Evolutionary conservation across 1,140 invertebrate species (phyloP).

Genomic region (Aphis gossypii): DNA sequence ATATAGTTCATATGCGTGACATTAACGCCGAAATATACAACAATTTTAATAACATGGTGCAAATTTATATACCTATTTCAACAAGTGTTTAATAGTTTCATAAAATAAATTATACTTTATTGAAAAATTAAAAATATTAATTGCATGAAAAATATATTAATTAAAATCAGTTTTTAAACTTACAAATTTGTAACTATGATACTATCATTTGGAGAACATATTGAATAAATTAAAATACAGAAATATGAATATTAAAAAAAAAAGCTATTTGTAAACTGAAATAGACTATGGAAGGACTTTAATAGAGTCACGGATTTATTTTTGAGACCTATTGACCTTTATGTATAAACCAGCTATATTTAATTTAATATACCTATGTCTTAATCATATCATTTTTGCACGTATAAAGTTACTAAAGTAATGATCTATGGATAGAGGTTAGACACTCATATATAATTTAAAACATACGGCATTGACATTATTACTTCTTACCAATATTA

Average conservation of each 20-base stretch:
- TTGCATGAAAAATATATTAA: background rate
- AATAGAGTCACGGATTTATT: background rate
- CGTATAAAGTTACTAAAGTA: background rate
- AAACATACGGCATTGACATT: constrained; percentile 1
- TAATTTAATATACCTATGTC: no score
- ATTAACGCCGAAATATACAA: background rate
- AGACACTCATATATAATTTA: background rate
- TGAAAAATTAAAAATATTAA: background rate
- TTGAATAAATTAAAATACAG: background rate
- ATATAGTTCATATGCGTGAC: background rate
- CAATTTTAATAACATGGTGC: background rate
- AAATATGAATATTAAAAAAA: background rate
- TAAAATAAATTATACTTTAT: background rate
- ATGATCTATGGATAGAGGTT: background rate
- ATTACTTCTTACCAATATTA: constrained; percentile 32
- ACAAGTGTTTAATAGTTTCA: background rate
- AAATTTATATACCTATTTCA: background rate
- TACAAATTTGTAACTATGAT: background rate
- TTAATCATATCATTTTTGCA: background rate
- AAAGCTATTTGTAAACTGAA: background rate
- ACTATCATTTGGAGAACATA: background rate
- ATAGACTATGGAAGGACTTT: background rate
- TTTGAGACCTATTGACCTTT: background rate
- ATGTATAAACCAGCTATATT: background rate
- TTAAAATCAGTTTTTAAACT: background rate